Evolutionary conservation across 2,113 vertebrate species (phyloP), one percentile per base, ranked within the genome.

Genomic region (Percopsis transmontana): DNA sequence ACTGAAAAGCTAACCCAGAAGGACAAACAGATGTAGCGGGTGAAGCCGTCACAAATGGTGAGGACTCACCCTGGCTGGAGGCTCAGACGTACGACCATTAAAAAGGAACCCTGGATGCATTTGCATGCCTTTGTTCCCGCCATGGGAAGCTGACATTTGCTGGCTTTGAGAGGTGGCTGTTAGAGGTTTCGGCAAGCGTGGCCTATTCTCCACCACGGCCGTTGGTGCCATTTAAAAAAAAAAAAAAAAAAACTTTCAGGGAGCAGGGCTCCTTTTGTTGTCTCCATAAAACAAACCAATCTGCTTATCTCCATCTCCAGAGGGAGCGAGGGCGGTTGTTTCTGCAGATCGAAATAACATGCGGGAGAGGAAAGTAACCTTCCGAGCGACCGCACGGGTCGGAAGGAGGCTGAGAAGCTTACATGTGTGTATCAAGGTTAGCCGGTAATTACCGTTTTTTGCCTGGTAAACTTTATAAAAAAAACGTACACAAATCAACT

Each of bases 251-350:
- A 81, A 83, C 82, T 82, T 60, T 86, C 68, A 70, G 70, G 67
- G 67, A 73, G 80, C 58, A 60, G 78, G 76, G 81, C 76, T 81
- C 33, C 76, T 67, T 87, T 87, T 88, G 85, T 90, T 76, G 82
- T 66, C 77, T 62, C 58, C 58, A 54, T 19, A 68, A 86, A 81
- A 88, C 85, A 88, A 81, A 87, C 78, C 86, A 88, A 89, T 90
- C 88, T 83, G 87, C 88, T 88, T 87, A 87, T 90, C 87, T 84
- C 57, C 0, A 70, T 79, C 83, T 85, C 85, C 89, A 88, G 79
- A 83, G 81, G 82, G 86, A 89, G 74, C 60, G 38, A 71, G 72
- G 80, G 77, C 77, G 66, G 87, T 87, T 86, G 81, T 82, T 80
- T 81, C 70, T 23, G 70, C 75, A 61, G 77, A 88, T 84, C 75